Conservation (phyloP, 2,113 vertebrate species). For the Lophura nycthemera region DNA sequence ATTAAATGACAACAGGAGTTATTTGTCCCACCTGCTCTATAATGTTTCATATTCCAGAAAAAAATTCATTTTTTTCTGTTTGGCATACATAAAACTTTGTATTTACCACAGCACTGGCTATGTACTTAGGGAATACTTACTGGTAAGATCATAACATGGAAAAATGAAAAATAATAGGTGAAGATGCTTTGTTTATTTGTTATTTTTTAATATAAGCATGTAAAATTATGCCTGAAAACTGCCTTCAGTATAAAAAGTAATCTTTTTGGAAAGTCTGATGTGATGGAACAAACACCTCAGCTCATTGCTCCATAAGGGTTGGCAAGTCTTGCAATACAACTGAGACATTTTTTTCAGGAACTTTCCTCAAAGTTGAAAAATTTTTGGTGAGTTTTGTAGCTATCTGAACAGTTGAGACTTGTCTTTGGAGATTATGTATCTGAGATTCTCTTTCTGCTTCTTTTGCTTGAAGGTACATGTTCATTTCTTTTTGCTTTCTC, state of each 20-base stretch:
- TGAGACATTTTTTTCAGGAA: neutral
- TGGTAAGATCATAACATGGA: neutral
- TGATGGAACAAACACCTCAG: neutral
- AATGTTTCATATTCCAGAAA: neutral
- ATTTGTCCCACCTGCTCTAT: neutral
- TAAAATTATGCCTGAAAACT: neutral
- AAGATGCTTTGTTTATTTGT: neutral
- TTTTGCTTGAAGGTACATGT: neutral
- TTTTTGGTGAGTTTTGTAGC: no score
- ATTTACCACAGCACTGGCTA: neutral
- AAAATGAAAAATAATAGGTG: neutral
- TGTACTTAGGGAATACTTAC: neutral
- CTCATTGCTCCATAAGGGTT: neutral
- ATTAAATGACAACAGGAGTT: conserved; percentile 27
- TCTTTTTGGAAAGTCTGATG: neutral
- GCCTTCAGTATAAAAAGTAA: neutral
- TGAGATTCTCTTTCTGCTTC: neutral
- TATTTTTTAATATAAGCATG: neutral
- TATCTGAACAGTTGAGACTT: neutral
- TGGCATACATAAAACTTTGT: neutral
- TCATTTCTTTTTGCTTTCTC: neutral
- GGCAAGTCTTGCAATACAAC: neutral
- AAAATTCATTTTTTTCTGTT: neutral
- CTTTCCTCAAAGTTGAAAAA: neutral
- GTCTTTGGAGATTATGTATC: neutral